Conservation (phyloP, 2,113 vertebrate species). For the Microcebus griseorufus region DNA sequence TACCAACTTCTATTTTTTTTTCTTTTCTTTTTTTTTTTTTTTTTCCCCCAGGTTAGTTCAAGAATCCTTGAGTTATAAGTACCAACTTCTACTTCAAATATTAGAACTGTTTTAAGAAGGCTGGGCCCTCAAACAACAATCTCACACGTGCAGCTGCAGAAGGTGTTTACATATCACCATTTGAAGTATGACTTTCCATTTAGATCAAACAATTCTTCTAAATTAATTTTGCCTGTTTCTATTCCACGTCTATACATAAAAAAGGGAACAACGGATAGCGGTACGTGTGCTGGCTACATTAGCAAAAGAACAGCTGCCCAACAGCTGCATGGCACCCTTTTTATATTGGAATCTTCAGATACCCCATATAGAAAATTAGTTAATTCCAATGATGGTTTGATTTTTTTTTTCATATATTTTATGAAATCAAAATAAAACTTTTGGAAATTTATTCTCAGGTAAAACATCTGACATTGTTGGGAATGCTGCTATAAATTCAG, state of each 20-base stretch:
- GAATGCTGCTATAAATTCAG: background rate
- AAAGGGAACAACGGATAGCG: background rate
- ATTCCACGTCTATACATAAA: background rate
- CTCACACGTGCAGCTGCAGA: background rate
- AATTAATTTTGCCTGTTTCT: background rate
- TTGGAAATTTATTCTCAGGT: background rate
- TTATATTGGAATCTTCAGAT: background rate
- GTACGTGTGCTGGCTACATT: background rate
- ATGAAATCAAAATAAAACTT: background rate
- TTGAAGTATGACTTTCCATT: background rate
- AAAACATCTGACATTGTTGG: background rate
- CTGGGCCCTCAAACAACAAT: background rate
- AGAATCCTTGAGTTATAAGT: no score
- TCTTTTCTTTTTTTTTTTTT: no score
- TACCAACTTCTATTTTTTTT: background rate
- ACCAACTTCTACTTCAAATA: background rate
- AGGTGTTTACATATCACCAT: background rate
- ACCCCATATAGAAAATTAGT: background rate
- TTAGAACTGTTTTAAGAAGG: background rate
- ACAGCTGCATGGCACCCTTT: background rate
- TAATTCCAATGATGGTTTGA: background rate
- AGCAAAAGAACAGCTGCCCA: background rate
- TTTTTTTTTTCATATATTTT: background rate
- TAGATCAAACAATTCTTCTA: constrained; percentile 23
- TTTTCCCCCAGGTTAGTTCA: no score